phyloP scores from a whole-genome alignment of 2,888 invertebrate genomes.

The Meta bourneti region DNA sequence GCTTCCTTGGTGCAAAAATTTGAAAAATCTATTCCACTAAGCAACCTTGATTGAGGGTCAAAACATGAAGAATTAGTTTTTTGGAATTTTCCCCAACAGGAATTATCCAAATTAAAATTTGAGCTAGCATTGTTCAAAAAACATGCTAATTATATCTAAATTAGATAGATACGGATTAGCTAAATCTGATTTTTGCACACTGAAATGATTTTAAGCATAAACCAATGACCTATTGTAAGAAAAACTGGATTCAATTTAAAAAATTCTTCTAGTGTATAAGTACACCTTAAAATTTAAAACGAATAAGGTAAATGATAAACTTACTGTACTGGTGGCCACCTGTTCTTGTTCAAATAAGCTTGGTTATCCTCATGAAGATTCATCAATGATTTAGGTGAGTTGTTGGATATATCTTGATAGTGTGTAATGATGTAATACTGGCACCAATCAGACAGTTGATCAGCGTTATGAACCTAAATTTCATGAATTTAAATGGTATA shows the following conservation, averaged over 20 bases:
- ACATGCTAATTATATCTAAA: neutral
- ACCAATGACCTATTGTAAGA: neutral
- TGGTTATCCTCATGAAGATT: conserved; percentile 92
- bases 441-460: conserved; percentile 95
- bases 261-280: too few relatives aligned
- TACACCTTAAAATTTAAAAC: neutral
- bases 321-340: conserved; percentile 96
- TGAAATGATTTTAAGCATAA: neutral
- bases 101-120: too few relatives aligned
- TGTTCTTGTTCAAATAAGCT: conserved; percentile 92
- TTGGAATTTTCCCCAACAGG: too few relatives aligned
- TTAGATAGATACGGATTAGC: neutral
- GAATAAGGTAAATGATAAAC: conserved; percentile 72
- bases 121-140: too few relatives aligned
- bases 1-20: too few relatives aligned
- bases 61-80: too few relatives aligned
- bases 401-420: conserved; percentile 93
- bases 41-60: too few relatives aligned
- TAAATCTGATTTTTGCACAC: neutral
- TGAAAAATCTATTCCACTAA: too few relatives aligned
- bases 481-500: conserved; percentile 77
- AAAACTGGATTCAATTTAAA: neutral
- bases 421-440: conserved; percentile 94
- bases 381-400: conserved; percentile 88
- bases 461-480: conserved; percentile 92